phyloP scores from a whole-genome alignment of 2,888 invertebrate species.

The Mimumesa dahlbomi region DNA sequence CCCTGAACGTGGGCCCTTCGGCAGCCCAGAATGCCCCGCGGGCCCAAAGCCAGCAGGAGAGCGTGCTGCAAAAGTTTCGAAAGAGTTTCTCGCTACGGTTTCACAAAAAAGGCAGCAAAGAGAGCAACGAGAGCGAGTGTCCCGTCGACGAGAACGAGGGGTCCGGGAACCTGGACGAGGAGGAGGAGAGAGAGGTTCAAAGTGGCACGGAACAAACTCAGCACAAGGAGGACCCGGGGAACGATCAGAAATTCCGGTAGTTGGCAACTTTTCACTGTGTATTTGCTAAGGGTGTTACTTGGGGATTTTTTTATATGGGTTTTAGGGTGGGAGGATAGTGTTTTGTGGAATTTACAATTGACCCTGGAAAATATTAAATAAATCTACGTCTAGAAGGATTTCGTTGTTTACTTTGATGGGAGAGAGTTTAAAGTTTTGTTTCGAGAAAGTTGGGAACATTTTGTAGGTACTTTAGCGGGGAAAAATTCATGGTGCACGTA shows the following conservation, averaged over 20 bases:
- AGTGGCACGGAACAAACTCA: constrained; percentile 66
- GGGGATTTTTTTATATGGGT: no score
- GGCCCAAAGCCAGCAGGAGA: constrained; percentile 79
- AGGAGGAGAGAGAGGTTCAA: constrained; percentile 60
- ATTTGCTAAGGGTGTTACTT: no score
- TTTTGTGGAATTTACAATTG: no score
- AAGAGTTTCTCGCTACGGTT: constrained; percentile 86
- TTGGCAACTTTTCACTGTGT: no score
- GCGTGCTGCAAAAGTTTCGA: constrained; percentile 87
- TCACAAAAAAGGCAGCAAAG: constrained; percentile 82
- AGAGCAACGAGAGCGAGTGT: constrained; percentile 80
- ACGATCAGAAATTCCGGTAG: constrained; percentile 78
- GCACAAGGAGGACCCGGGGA: constrained; percentile 72
- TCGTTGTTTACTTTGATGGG: no score
- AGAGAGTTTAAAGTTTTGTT: no score
- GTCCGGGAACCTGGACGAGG: constrained; percentile 66
- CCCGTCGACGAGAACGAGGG: constrained; percentile 78
- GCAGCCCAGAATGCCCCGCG: constrained; percentile 61
- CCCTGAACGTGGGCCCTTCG: constrained; percentile 45
- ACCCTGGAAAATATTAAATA: no score
- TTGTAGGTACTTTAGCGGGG: no score
- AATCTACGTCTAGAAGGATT: no score
- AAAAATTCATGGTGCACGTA: no score
- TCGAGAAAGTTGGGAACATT: no score
- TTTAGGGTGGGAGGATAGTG: no score